A percentile compares a stretch with the other conserved stretches of the same genome.
Conservation (phyloP, 2,797 vertebrate genomes). For the Bradypus variegatus region DNA sequence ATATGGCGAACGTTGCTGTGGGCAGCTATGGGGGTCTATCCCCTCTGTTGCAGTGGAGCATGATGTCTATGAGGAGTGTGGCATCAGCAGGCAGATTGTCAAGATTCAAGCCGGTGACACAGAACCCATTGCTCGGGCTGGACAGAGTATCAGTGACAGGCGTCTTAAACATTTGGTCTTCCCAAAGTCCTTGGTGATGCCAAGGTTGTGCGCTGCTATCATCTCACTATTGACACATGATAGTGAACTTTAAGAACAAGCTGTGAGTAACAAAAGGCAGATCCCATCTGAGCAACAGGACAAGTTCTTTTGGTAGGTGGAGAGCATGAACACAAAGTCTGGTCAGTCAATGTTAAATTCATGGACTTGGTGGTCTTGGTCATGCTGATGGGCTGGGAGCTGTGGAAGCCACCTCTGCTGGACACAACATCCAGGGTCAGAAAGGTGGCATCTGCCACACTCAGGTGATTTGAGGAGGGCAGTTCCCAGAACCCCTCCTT, state of each 20-base stretch:
- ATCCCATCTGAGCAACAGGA: conserved; percentile 95
- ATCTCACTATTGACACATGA: conserved; percentile 95
- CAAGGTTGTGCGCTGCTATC: conserved; percentile 86
- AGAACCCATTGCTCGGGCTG: conserved; percentile 98
- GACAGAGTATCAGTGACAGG: conserved; percentile 95
- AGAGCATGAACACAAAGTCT: conserved; percentile 99
- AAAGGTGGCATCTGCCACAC: conserved; percentile 94
- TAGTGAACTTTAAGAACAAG: conserved; percentile 93
- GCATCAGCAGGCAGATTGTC: conserved; percentile 94
- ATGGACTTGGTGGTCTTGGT: conserved; percentile 99
- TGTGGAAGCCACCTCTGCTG: conserved; percentile 87
- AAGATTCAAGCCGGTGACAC: conserved; percentile 97
- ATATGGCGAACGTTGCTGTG: conserved; percentile 89
- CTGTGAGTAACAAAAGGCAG: conserved; percentile 96
- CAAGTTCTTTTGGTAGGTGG: conserved; percentile 99
- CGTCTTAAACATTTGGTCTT: conserved; percentile 96
- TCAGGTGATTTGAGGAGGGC: conserved; percentile 91
- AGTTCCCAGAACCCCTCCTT: conserved; percentile 73
- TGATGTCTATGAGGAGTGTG: conserved; percentile 98
- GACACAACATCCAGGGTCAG: conserved; percentile 96
- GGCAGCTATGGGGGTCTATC: conserved; percentile 82
- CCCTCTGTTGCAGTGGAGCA: conserved; percentile 92
- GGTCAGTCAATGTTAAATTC: conserved; percentile 94
- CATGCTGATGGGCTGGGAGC: conserved; percentile 94
- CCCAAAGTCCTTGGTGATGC: conserved; percentile 93